A percentile compares a stretch with the other conserved stretches of the same genome.
phyloP scores from a whole-genome alignment of 2,797 vertebrate genomes.

The Lutjanus campechanus region DNA sequence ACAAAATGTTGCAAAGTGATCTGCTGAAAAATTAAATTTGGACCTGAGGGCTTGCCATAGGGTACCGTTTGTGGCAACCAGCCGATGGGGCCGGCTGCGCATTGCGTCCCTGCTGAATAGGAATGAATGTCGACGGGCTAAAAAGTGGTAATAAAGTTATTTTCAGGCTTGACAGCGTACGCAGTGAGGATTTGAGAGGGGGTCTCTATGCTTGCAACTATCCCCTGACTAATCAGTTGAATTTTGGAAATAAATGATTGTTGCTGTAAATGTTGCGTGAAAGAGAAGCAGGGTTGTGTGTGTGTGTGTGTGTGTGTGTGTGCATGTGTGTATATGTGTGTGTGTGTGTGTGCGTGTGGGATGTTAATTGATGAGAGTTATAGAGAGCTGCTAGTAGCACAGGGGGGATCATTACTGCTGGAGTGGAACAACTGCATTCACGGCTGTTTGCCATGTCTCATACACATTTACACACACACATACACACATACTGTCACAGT shows the following conservation, averaged over 20 bases:
- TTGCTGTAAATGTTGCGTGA: constrained; percentile 87
- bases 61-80: constrained; percentile 64
- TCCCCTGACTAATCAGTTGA: constrained; percentile 86
- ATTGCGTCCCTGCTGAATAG: constrained; percentile 58
- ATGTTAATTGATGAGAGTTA: constrained; percentile 90
- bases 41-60: constrained; percentile 76
- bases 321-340: too few relatives aligned
- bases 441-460: constrained; percentile 84
- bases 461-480: constrained; percentile 51
- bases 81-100: constrained; percentile 55
- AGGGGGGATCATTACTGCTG: constrained; percentile 87
- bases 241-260: constrained; percentile 87
- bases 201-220: constrained; percentile 73
- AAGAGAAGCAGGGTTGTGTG: constrained; percentile 75
- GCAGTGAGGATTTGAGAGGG: constrained; percentile 55
- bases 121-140: constrained; percentile 45
- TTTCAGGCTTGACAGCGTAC: constrained; percentile 73
- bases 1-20: constrained; percentile 67
- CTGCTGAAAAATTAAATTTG: constrained; percentile 70
- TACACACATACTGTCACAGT: constrained; percentile 19
- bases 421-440: constrained; percentile 89
- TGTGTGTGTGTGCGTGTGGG: constrained; percentile 41
- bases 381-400: constrained; percentile 86
- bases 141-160: constrained; percentile 77
- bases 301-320: constrained; percentile 47